phyloP scores from a whole-genome alignment of 2,797 vertebrate species.

The Pseudomugil gertrudae region DNA sequence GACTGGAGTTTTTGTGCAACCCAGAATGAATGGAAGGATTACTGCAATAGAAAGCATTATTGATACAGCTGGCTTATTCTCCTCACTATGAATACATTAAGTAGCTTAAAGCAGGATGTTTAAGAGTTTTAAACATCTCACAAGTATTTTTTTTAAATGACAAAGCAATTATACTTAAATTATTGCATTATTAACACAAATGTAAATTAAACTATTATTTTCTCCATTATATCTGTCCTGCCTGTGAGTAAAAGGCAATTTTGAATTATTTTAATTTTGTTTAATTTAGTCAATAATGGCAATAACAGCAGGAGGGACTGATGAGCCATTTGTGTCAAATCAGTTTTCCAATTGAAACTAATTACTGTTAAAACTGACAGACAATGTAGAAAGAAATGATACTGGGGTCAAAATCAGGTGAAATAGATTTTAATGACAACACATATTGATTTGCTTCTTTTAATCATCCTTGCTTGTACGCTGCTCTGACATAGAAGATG shows the following conservation, averaged over 20 bases:
- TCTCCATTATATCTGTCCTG: neutral
- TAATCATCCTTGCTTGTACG: slow-evolving; percentile 3
- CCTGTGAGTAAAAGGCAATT: neutral
- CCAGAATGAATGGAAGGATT: neutral
- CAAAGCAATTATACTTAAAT: neutral
- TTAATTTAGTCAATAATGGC: neutral
- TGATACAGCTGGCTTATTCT: neutral
- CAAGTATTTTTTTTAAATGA: neutral
- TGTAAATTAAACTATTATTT: neutral
- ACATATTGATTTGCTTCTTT: slow-evolving; percentile 39
- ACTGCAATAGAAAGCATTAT: neutral
- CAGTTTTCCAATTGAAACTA: neutral
- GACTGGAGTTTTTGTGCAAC: neutral
- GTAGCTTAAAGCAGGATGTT: neutral
- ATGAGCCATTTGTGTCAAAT: neutral
- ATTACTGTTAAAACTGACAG: slow-evolving; percentile 1
- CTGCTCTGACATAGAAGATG: slow-evolving; percentile 11
- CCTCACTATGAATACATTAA: neutral
- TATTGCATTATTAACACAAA: neutral
- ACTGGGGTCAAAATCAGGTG: slow-evolving; percentile 33
- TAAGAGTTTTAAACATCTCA: neutral
- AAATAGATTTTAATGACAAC: slow-evolving; percentile 36
- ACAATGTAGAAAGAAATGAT: neutral
- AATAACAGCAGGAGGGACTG: neutral
- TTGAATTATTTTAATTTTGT: neutral